Percentiles rank a stretch among this genome's conserved stretches.
These are phyloP conservation scores for Gymnoscopelus braueri DNA, from an alignment of 2,797 vertebrate species.

Conservation along the genomic window DNA sequence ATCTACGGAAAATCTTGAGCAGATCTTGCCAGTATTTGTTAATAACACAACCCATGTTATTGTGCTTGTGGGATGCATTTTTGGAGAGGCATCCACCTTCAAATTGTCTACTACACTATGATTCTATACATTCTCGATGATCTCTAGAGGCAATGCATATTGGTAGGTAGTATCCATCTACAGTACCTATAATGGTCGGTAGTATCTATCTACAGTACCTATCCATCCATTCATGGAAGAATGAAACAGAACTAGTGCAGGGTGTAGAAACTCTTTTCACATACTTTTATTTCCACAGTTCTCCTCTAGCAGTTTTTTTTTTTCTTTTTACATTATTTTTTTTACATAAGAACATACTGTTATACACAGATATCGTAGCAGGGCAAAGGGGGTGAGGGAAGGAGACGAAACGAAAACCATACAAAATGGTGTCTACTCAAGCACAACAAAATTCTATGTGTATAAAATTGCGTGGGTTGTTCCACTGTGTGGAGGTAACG, in stretches of 20 bases:
- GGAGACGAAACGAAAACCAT: constrained; percentile 82
- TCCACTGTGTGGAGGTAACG: constrained; percentile 81
- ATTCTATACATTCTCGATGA: too few species aligned
- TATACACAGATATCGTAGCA: constrained; percentile 94
- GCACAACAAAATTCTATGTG: constrained; percentile 96
- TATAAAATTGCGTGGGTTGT: constrained; percentile 94
- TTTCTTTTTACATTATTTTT: constrained; percentile 86
- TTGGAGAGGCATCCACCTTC: too few species aligned
- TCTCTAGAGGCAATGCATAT: too few species aligned
- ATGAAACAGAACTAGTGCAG: constrained; percentile 25
- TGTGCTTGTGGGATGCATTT: too few species aligned
- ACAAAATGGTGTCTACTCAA: constrained; percentile 98
- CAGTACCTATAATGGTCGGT: too few species aligned
- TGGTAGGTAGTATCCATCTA: too few species aligned
- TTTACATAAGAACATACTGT: constrained; percentile 99
- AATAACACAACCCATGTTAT: too few species aligned
- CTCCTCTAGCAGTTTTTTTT: constrained; percentile 93
- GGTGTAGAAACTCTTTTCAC: constrained; percentile 95
- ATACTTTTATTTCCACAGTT: constrained; percentile 99
- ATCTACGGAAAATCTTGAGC: too few species aligned
- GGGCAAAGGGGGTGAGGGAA: constrained; percentile 61
- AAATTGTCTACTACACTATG: too few species aligned
- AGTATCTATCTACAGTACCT: too few species aligned
- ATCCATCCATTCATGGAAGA: too few species aligned
- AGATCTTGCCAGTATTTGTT: too few species aligned